Evolutionary conservation across 2,888 invertebrate genomes (phyloP), one percentile per base, ranked within the genome.

Genomic region (Lydus trimaculatus): DNA sequence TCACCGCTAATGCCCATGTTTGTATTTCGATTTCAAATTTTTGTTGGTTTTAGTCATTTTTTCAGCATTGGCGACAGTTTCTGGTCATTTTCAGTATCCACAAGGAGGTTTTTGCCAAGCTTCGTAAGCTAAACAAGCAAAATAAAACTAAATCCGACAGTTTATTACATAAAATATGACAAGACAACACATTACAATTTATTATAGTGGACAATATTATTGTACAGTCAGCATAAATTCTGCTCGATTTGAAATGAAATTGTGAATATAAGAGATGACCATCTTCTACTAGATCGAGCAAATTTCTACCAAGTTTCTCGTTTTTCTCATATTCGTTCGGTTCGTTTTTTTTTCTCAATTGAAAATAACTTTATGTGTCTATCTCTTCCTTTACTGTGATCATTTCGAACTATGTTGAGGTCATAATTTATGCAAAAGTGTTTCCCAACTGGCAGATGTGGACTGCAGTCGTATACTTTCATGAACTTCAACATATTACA

Each of bases 401-500:
- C 66, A 63, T 67, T 64, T 61, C 73, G 75, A 72, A 74, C 73
- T 78, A 74, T 77, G 72, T 75, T 74, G 72, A 70, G 71, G 72
- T 78, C 71, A 75, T 80, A 79, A 81, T 80, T 80, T 81, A 81
- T 80, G 80, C 78, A 80, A 78, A 78, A 75, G 76, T 43, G 76
- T 72, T 73, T 71, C 65, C 66, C 69, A 73, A 71, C 73, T 69
- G 73, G 71, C 73, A 73, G 74, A 72, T 71, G 72, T 63, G 70
- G 70, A 65, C 70, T 70, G 70, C 67, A 67, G 63, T 70, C 2
- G 20, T 48, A n/a, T n/a, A n/a, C 36, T 9, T 36, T 15, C 36
- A 36, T 36, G 48, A 48, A 48, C 17, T 48, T 48, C 17, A 17
- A 9, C 17, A 48, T 48, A 48, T 48, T 48, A 20, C 43, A 48